Percentiles rank a stretch among this genome's conserved stretches.
Evolutionary conservation across 1,140 invertebrate species (phyloP).

Genomic region (Akabosia matsudoensis): DNA sequence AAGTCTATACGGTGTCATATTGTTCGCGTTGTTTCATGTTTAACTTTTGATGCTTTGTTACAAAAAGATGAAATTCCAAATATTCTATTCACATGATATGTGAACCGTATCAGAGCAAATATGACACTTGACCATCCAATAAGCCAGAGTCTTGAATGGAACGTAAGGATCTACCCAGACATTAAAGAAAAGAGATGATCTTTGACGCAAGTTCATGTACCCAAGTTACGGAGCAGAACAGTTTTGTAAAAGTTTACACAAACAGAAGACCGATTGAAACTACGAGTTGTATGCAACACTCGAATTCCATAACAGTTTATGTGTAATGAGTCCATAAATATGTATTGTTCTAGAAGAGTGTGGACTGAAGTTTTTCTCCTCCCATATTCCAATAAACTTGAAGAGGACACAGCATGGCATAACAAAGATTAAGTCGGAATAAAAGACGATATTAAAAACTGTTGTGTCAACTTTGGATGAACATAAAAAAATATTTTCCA

Average conservation of each 20-base stretch:
- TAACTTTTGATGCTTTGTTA: not conserved
- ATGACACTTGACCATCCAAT: too few relatives aligned
- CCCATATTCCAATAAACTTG: too few relatives aligned
- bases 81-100: not conserved
- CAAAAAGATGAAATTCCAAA: not conserved
- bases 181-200: too few relatives aligned
- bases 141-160: too few relatives aligned
- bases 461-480: constrained; percentile 2
- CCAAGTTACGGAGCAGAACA: too few relatives aligned
- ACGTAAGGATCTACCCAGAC: too few relatives aligned
- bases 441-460: not conserved
- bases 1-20: not conserved
- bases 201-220: too few relatives aligned
- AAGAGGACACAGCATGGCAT: too few relatives aligned
- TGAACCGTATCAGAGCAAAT: too few relatives aligned
- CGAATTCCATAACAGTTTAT: not conserved
- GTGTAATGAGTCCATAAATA: not conserved
- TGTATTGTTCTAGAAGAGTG: not conserved
- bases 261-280: not conserved
- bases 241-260: not conserved
- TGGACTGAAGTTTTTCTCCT: too few relatives aligned
- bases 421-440: not conserved
- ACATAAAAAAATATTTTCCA: constrained; percentile 5
- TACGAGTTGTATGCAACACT: not conserved
- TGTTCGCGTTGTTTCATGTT: not conserved